Conservation (phyloP, 2,797 vertebrate species). For the Parotocinclus haroldoi region DNA sequence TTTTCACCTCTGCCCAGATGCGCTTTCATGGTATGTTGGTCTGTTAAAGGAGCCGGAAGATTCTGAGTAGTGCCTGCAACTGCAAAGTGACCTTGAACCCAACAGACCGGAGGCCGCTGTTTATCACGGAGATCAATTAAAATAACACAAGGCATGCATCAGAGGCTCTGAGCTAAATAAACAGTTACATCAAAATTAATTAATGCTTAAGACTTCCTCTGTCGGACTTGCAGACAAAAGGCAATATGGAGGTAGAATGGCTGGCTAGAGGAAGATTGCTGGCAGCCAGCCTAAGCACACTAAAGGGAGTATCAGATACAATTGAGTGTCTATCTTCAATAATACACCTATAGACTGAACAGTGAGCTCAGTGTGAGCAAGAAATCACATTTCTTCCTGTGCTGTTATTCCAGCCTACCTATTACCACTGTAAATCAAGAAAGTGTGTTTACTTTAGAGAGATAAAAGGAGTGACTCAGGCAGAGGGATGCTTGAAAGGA, state of each 20-base stretch:
- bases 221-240: constrained; percentile 52
- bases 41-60: constrained; percentile 61
- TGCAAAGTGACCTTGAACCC: constrained; percentile 69
- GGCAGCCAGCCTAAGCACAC: constrained; percentile 32
- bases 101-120: constrained; percentile 56
- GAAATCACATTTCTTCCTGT: constrained; percentile 1
- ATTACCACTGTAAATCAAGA: constrained; percentile 25
- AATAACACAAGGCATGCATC: constrained; percentile 53
- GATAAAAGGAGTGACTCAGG: constrained; percentile 17
- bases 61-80: constrained; percentile 44
- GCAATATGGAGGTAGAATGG: constrained; percentile 56
- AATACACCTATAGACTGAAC: constrained; percentile 13
- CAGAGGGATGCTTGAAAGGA: background rate
- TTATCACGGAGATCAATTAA: constrained; percentile 75
- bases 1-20: constrained; percentile 70
- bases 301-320: constrained; percentile 53
- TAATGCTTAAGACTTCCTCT: constrained; percentile 61
- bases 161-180: constrained; percentile 72
- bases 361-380: constrained; percentile 1
- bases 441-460: constrained; percentile 12
- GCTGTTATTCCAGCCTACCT: constrained; percentile 3
- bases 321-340: constrained; percentile 28
- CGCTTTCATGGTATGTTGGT: constrained; percentile 69
- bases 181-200: constrained; percentile 75
- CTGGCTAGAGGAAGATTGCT: constrained; percentile 46